phyloP scores from a whole-genome alignment of 2,113 vertebrate species.

The Sciurus niger region DNA sequence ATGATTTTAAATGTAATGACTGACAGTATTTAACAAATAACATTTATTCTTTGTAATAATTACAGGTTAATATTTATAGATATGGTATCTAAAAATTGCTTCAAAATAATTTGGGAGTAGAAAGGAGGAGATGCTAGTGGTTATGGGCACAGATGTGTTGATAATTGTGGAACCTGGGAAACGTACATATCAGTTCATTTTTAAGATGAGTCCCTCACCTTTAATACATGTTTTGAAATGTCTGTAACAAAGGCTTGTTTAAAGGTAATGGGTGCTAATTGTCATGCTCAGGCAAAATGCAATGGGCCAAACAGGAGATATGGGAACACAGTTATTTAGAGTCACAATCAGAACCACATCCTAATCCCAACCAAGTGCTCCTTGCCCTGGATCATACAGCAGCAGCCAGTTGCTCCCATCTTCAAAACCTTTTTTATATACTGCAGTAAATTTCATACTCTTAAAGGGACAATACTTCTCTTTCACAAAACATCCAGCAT shows the following conservation, averaged over 20 bases:
- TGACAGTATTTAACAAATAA: neutral
- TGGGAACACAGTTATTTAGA: neutral
- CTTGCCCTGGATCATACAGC: neutral
- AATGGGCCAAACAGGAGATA: neutral
- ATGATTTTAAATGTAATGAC: neutral
- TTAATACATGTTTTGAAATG: neutral
- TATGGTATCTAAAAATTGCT: neutral
- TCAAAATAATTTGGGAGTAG: neutral
- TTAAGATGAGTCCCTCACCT: neutral
- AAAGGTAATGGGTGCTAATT: neutral
- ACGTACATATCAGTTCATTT: neutral
- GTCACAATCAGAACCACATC: neutral
- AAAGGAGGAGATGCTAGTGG: neutral
- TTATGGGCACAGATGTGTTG: neutral
- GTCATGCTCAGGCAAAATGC: neutral
- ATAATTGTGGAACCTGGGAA: neutral
- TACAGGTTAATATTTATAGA: neutral
- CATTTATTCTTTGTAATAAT: too few species aligned
- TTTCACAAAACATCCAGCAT: constrained; percentile 48
- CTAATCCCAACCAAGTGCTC: neutral
- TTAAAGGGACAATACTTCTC: neutral
- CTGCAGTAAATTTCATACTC: constrained; percentile 19
- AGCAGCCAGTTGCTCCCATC: neutral
- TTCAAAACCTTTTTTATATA: constrained; percentile 15
- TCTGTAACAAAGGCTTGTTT: neutral